Conservation (phyloP, 2,113 vertebrate species). For the Paralichthys olivaceus region DNA sequence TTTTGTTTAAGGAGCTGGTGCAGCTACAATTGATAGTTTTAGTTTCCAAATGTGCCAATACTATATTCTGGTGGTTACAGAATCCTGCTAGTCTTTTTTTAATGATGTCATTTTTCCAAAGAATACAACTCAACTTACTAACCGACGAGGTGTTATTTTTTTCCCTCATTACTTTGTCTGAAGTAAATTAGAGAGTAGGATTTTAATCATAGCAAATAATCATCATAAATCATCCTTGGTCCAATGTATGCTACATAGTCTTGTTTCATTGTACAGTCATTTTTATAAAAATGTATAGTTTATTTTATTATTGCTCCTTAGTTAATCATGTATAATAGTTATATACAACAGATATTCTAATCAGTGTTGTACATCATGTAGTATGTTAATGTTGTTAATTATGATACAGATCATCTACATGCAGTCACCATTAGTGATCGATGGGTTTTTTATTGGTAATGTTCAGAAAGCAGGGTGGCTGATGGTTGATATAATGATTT, state of each 20-base stretch:
- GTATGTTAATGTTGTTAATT: constrained; percentile 8
- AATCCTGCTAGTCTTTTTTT: not conserved
- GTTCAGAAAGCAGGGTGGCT: not conserved
- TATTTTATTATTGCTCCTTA: constrained; percentile 31
- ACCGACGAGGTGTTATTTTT: not conserved
- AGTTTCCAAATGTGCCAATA: constrained; percentile 19
- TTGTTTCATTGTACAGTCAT: constrained; percentile 20
- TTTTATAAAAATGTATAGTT: constrained; percentile 48
- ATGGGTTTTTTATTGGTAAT: not conserved
- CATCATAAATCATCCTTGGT: constrained; percentile 8
- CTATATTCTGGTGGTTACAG: constrained; percentile 11
- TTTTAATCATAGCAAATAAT: constrained; percentile 25
- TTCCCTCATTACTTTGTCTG: not conserved
- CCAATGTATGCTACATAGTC: constrained; percentile 13
- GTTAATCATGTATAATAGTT: constrained; percentile 31
- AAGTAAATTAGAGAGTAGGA: not conserved
- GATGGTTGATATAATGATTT: not conserved
- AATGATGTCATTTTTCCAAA: not conserved
- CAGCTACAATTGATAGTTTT: constrained; percentile 8
- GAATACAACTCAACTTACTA: not conserved
- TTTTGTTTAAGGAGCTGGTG: constrained; percentile 1
- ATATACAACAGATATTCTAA: constrained; percentile 37
- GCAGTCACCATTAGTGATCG: not conserved
- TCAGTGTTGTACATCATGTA: constrained; percentile 18
- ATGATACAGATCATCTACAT: constrained; percentile 10